Conservation (phyloP, 2,797 vertebrate species). For the Avahi laniger region DNA sequence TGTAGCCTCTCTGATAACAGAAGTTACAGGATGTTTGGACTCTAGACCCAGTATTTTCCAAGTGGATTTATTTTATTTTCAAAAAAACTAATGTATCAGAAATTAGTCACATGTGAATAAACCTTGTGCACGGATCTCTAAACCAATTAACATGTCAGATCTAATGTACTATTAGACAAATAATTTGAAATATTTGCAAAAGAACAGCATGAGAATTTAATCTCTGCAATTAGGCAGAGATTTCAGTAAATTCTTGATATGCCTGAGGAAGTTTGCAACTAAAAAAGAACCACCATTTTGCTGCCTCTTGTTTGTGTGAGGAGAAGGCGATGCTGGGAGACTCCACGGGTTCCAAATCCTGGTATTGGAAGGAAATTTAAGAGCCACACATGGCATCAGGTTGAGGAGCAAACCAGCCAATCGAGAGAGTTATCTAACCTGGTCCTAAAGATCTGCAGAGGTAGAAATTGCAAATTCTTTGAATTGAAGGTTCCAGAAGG, state of each 20-base stretch:
- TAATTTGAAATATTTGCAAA: conserved; percentile 76
- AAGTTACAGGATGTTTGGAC: background rate
- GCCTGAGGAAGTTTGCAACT: background rate
- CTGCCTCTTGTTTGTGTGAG: background rate
- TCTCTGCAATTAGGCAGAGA: conserved; percentile 61
- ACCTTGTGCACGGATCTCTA: conserved; percentile 64
- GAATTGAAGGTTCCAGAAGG: background rate
- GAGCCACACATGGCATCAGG: background rate
- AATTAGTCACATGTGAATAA: conserved; percentile 76
- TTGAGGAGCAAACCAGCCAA: background rate
- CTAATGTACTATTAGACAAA: conserved; percentile 69
- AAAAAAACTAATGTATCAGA: conserved; percentile 64
- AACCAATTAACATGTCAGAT: conserved; percentile 78
- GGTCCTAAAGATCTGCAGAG: background rate
- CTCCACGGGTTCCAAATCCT: background rate
- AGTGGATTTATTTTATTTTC: conserved; percentile 9
- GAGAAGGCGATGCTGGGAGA: background rate
- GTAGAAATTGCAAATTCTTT: background rate
- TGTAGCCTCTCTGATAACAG: background rate
- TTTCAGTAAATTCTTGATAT: conserved; percentile 66
- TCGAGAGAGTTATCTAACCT: background rate
- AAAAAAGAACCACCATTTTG: background rate
- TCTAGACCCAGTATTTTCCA: conserved; percentile 46
- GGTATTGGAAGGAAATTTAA: background rate
- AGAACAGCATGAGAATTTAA: conserved; percentile 66